Base-by-base conservation (phyloP, 2,113 vertebrate genomes). In the Sprattus sprattus region DNA sequence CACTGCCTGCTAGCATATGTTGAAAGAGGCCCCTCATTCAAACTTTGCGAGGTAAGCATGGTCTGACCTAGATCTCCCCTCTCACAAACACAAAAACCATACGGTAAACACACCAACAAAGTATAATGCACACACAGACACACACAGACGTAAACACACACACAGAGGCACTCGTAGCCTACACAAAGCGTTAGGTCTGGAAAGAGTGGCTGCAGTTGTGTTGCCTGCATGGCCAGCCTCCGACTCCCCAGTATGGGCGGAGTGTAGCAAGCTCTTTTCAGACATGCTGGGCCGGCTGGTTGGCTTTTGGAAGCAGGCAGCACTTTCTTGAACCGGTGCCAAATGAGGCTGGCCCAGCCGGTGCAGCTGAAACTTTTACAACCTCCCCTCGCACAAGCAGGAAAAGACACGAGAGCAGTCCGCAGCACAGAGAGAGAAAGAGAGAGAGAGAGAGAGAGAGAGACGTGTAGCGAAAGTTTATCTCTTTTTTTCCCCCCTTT, bases 281-380 rank as follows among this genome's bases (percentile, higher is more conserved):
- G 85, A 89, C 88, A 46, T n/a, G 10, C 50, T 81, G 54, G 83
- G 86, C 86, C 75, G 45, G 78, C 85, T 64, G 83, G 46, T 86
- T 75, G 83, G 82, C 80, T 82, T 80, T 81, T 18, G 50, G 57
- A 88, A 71, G 39, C 86, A 86, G 91, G 89, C 91, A 91, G 91
- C 91, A 84, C 84, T 89, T 87, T 93, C 89, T 84, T 95, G 95
- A 93, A 92, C 75, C 15, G 47, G 83, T 92, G 94, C 95, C 94
- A 94, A 93, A 93, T 90, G 93, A 94, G 94, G 93, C 94, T 80
- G 92, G 87, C 85, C 91, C 84, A 18, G 84, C 45, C 90, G 90
- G 83, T 89, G 92, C 93, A 94, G 94, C 93, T 93, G 92, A 94
- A 94, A 95, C 91, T 93, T 95, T 94, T 93, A 95, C 92, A 94